These are phyloP conservation scores for Propithecus perrieri DNA, from an alignment of 2,797 vertebrate genomes.

Conservation along the genomic window DNA sequence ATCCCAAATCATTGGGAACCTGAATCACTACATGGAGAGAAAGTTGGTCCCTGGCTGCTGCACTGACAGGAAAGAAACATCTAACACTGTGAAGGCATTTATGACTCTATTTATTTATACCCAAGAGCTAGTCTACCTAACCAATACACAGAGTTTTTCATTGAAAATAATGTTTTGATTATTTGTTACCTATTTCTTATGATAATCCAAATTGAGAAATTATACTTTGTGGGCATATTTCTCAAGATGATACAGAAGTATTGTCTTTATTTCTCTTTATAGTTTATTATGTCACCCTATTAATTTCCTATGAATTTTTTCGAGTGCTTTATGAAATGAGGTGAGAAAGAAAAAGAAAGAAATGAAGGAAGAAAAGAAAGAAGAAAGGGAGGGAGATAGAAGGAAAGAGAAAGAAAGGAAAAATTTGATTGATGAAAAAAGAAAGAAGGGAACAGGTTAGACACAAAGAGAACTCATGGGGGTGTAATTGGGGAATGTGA, in stretches of 20 bases:
- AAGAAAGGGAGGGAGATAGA: accelerated
- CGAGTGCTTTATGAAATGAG: not conserved
- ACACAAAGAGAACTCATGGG: not conserved
- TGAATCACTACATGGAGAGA: not conserved
- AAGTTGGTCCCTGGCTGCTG: not conserved
- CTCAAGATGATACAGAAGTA: not conserved
- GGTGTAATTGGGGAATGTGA: not conserved
- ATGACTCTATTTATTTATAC: not conserved
- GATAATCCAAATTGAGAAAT: not conserved
- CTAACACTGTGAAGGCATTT: not conserved
- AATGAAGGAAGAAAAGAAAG: not conserved
- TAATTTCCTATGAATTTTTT: not conserved
- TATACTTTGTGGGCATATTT: not conserved
- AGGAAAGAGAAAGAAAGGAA: accelerated
- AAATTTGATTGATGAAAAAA: not conserved
- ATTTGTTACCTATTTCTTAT: not conserved
- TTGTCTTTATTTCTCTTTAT: not conserved
- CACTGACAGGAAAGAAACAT: not conserved
- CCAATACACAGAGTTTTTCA: not conserved
- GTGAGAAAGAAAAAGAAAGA: not conserved
- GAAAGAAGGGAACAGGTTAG: not conserved
- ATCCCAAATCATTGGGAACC: not conserved
- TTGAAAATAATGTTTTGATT: not conserved
- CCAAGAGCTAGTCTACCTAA: not conserved
- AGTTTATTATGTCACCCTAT: not conserved